Evolutionary conservation across 2,888 invertebrate genomes (phyloP).

Genomic region (Chymomyza amoena): DNA sequence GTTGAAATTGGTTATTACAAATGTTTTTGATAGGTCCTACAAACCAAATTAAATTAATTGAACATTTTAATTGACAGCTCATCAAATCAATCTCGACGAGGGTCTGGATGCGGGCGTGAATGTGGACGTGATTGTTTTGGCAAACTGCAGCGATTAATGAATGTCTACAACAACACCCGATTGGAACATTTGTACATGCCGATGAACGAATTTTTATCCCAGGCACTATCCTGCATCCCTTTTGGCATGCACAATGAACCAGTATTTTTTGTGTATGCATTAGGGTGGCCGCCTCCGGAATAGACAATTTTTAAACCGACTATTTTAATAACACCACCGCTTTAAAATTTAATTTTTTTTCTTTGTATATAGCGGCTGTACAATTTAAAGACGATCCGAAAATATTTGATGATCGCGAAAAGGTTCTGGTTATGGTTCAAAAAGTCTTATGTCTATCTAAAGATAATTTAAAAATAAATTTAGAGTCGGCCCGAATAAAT

Average conservation of each 20-base stretch:
- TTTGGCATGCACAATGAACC: conserved; percentile 49
- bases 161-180: conserved; percentile 29
- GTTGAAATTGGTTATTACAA: background rate
- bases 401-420: too few species aligned
- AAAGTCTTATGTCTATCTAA: too few species aligned
- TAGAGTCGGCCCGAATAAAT: too few species aligned
- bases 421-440: too few species aligned
- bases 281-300: too few species aligned
- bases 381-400: too few species aligned
- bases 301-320: too few species aligned
- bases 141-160: conserved; percentile 49
- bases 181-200: background rate
- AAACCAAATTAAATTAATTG: conserved; percentile 71
- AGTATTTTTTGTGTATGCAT: too few species aligned
- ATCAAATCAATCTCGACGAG: conserved; percentile 69
- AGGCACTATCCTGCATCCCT: conserved; percentile 14
- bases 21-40: conserved; percentile 48
- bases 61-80: conserved; percentile 73
- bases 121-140: background rate
- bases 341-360: too few species aligned
- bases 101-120: conserved; percentile 17
- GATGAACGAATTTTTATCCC: background rate
- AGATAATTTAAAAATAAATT: too few species aligned
- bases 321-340: too few species aligned
- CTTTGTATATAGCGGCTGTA: too few species aligned